Evolutionary conservation across 2,888 invertebrate genomes (phyloP), one percentile per base, ranked within the genome.

Genomic region (Coenonympha glycerion): DNA sequence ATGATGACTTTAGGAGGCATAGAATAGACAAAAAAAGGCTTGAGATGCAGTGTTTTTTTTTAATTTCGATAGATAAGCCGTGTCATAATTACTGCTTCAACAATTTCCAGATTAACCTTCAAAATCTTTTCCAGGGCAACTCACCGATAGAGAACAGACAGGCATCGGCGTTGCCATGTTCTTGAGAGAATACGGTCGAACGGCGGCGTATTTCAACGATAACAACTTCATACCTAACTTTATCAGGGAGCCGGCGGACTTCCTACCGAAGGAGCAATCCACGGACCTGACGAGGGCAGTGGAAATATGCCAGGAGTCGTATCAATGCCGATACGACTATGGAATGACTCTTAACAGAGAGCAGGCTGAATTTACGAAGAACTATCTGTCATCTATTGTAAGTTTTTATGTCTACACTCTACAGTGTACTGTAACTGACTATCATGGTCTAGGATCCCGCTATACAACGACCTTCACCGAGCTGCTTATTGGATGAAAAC

Each of bases 281-380:
- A 79, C 87, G 6, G 92, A 93, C 59, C 85, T 92, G 24, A 76
- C 81, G 1, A 81, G 89, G 40, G 94, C 95, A 0, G 80, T 89
- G 37, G 91, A 92, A 42, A 78, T 94, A 8, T 97, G 96, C 64
- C 93, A 93, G 40, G 92, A 93, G 47, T 92, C 92, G 1, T 93
- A 94, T 73, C 95, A 96, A 68, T 97, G 97, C 75, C 90, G 92
- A 62, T 97, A 92, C 68, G 97, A 97, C 71, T 97, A 92, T 69
- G 92, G 94, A 0, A 92, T 96, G 89, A 94, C 95, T 0, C 79
- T 95, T 1, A 93, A 95, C 73, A 87, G 93, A 58, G 95, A 96
- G 61, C 89, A 95, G 87, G 97, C 97, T 0, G 93, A 93, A 68
- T 95, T 93, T 64, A 95, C 96, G 0, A 92, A 93, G 71, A 93